Base-by-base conservation (phyloP, 2,888 invertebrate species). In the Ephialtes manifestator region DNA sequence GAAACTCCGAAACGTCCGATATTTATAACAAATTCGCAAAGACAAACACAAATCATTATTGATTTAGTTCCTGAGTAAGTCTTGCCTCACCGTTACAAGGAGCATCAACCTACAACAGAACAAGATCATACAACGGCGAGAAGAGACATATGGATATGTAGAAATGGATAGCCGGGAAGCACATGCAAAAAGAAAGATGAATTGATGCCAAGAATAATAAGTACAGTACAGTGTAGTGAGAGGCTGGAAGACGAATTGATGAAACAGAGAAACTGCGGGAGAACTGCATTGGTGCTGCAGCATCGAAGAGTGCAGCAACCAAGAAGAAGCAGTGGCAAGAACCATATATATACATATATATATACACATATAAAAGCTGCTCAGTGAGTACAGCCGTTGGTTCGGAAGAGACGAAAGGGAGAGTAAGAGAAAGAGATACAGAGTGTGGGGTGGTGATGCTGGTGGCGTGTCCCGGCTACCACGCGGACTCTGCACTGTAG, bases 381-480 rank as follows among this genome's bases (percentile, higher is more conserved):
- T 46, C 58, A 68, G 75, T 28, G 68, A 68, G 74, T 24, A 39
- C 70, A 84, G 48, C 67, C 65, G 77, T 63, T 72, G 53, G 67
- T 78, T 78, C 51, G 78, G 58, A 48, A 55, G 74, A 86, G 85
- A 88, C 84, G 85, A 79, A 81, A 85, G 81, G 81, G 68, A 82
- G 81, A 82, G 86, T 81, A 76, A 63, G 82, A 83, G 79, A 86
- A 88, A 87, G 87, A 88, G 86, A 89, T 88, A 86, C 87, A 86
- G 89, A 46, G 87, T 83, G 87, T 85, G 63, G 83, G 75, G 77
- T 78, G 81, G 87, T 76, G 71, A 80, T 75, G 87, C 81, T 86
- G 87, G 84, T 84, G 87, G 86, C 86, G 88, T 86, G 86, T 87
- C 82, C 81, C 80, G 87, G 87, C 89, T 87, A 87, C 87, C 86